phyloP scores from a whole-genome alignment of 2,113 vertebrate genomes.

The Cottus gobio region DNA sequence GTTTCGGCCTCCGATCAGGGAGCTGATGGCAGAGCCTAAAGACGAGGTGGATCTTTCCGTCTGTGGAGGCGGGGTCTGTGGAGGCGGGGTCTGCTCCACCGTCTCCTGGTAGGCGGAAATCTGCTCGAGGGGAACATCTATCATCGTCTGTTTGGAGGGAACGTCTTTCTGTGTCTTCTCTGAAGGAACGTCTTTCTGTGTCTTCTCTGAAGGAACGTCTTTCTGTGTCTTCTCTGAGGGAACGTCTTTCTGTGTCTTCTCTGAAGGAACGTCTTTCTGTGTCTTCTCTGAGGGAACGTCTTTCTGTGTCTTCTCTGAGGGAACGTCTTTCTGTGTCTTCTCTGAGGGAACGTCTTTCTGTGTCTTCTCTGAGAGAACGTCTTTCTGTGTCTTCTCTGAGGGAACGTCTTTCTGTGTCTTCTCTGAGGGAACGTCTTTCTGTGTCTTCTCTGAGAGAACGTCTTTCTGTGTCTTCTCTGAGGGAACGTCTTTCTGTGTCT shows the following conservation, averaged over 20 bases:
- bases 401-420: slow-evolving; percentile 18
- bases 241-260: not conserved
- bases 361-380: not conserved
- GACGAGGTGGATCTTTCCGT: slow-evolving; percentile 25
- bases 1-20: slow-evolving; percentile 73
- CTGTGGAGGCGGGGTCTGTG: not conserved
- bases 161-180: not conserved
- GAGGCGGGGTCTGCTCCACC: slow-evolving; percentile 10
- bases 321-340: not conserved
- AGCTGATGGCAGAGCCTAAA: slow-evolving; percentile 71
- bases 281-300: not conserved
- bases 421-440: not conserved
- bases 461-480: not conserved
- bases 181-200: not conserved
- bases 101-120: slow-evolving; percentile 28
- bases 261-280: not conserved
- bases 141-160: not conserved
- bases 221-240: slow-evolving; percentile 1
- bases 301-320: not conserved
- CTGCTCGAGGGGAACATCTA: slow-evolving; percentile 25
- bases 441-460: not conserved
- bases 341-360: not conserved
- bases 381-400: slow-evolving; percentile 7
- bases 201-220: slow-evolving; percentile 16
- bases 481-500: not conserved